phyloP scores from a whole-genome alignment of 2,113 vertebrate genomes.

The Neopipo cinnamomea region DNA sequence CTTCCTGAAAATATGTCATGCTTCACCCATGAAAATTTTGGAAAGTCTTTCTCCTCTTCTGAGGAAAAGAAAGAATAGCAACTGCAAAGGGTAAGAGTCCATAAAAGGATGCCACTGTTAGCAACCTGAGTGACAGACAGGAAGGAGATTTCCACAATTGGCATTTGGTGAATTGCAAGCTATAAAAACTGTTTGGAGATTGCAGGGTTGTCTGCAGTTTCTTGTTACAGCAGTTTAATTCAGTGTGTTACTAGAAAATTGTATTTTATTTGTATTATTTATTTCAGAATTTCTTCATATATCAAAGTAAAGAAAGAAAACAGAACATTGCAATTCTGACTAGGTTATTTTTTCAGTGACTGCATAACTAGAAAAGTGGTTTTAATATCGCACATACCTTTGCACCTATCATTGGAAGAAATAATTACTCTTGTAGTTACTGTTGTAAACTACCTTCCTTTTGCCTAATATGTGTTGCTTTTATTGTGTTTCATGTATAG shows the following conservation, averaged over 20 bases:
- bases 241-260: background rate
- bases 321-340: background rate
- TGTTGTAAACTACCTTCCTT: background rate
- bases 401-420: background rate
- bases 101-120: constrained; percentile 18
- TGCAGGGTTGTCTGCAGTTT: background rate
- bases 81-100: background rate
- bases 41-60: background rate
- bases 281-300: background rate
- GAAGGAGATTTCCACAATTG: constrained; percentile 39
- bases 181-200: constrained; percentile 41
- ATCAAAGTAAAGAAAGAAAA: background rate
- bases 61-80: background rate
- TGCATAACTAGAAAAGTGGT: background rate
- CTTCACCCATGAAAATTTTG: background rate
- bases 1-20: background rate
- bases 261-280: background rate
- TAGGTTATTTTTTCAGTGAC: background rate
- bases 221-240: background rate
- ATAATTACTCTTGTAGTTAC: background rate
- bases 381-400: background rate
- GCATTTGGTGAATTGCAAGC: constrained; percentile 59
- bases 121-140: constrained; percentile 45
- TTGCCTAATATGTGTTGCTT: background rate
- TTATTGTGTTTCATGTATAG: background rate